Evolutionary conservation across 2,113 vertebrate species (phyloP).

Genomic region (Grantiella picta): DNA sequence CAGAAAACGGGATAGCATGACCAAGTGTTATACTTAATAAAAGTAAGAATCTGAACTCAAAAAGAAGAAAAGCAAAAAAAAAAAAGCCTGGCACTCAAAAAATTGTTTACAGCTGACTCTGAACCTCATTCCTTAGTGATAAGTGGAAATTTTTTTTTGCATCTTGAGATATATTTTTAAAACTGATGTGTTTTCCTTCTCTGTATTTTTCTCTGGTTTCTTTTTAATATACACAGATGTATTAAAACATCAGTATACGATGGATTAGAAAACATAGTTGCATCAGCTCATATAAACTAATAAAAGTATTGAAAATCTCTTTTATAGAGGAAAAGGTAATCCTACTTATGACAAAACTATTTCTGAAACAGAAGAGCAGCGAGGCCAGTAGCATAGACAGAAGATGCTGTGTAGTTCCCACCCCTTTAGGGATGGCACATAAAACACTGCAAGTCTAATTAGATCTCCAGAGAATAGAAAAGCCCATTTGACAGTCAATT

Average conservation of each 20-base stretch:
- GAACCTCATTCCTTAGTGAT: background rate
- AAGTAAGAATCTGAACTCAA: background rate
- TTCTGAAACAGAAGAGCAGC: background rate
- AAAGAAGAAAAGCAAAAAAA: background rate
- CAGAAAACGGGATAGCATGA: background rate
- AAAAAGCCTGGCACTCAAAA: background rate
- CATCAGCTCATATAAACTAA: background rate
- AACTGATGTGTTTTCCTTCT: background rate
- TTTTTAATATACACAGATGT: background rate
- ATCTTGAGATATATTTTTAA: background rate
- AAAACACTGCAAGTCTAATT: constrained; percentile 28
- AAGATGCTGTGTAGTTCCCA: background rate
- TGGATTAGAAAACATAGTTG: background rate
- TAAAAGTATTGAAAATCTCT: background rate
- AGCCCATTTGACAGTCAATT: constrained; percentile 14
- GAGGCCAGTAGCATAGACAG: background rate
- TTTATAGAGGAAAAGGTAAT: background rate
- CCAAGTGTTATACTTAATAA: background rate
- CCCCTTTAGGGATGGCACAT: background rate
- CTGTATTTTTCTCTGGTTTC: background rate
- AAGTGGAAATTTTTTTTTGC: background rate
- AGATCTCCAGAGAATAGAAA: constrained; percentile 11
- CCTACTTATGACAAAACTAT: background rate
- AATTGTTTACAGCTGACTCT: background rate
- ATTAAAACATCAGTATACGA: background rate